Conservation (phyloP, 2,113 vertebrate genomes). For the Coracopsis vasa region DNA sequence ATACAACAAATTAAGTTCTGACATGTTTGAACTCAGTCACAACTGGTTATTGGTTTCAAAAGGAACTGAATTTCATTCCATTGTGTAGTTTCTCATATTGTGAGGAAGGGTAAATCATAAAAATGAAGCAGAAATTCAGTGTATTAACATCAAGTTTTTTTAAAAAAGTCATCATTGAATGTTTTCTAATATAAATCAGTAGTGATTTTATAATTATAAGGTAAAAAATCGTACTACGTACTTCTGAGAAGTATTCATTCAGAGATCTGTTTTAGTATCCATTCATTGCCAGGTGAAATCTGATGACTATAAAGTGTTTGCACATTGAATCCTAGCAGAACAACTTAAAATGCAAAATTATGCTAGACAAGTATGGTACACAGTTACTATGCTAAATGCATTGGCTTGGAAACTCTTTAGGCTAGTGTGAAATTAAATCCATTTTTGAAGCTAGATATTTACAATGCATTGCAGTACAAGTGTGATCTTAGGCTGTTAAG, state of each 20-base stretch:
- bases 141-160: background rate
- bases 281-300: background rate
- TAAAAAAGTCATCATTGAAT: background rate
- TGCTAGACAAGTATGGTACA: background rate
- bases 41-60: background rate
- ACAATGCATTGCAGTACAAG: background rate
- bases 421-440: background rate
- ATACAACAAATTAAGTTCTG: background rate
- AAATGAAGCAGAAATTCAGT: background rate
- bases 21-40: background rate
- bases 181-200: background rate
- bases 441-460: background rate
- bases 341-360: background rate
- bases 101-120: background rate
- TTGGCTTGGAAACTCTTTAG: background rate
- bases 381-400: background rate
- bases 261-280: background rate
- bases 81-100: background rate
- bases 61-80: background rate
- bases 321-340: background rate
- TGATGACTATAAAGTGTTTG: background rate
- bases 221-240: background rate
- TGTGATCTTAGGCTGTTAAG: background rate
- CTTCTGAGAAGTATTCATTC: conserved; percentile 1
- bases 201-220: background rate